These are phyloP conservation scores for Lepus oiostolus DNA, from an alignment of 2,797 vertebrate species.

Conservation along the genomic window DNA sequence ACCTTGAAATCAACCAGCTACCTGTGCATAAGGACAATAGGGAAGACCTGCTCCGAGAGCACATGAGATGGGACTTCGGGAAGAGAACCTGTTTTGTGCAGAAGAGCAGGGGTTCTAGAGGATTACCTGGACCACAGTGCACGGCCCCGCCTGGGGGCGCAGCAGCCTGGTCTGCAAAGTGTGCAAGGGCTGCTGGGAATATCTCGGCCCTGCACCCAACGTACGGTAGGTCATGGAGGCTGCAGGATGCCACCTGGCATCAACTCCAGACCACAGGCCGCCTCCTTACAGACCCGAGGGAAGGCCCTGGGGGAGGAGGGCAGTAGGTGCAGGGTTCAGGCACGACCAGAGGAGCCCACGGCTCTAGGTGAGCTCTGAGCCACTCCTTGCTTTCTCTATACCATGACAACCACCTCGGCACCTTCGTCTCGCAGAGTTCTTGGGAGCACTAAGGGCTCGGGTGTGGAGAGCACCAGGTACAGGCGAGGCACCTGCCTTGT, in stretches of 20 bases:
- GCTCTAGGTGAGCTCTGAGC: too few species aligned
- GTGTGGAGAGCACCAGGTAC: too few species aligned
- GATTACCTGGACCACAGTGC: background rate
- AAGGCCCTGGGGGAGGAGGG: background rate
- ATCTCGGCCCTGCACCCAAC: background rate
- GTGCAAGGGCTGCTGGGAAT: background rate
- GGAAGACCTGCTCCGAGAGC: background rate
- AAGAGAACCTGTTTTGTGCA: background rate
- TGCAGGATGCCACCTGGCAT: too few species aligned
- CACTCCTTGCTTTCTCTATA: background rate
- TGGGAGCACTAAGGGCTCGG: background rate
- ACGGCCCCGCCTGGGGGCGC: background rate
- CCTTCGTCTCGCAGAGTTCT: background rate
- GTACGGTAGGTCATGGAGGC: too few species aligned
- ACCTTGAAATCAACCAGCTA: background rate
- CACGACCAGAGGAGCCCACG: too few species aligned
- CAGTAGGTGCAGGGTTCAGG: background rate
- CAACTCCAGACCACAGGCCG: background rate
- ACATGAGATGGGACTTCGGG: background rate
- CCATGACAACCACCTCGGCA: background rate
- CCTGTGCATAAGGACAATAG: background rate
- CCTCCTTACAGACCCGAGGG: too few species aligned
- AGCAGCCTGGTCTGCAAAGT: background rate
- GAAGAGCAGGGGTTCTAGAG: background rate
- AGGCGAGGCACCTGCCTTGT: background rate